Evolutionary conservation across 2,113 vertebrate genomes (phyloP), one percentile per base, ranked within the genome.

Genomic region (Elephas maximus): DNA sequence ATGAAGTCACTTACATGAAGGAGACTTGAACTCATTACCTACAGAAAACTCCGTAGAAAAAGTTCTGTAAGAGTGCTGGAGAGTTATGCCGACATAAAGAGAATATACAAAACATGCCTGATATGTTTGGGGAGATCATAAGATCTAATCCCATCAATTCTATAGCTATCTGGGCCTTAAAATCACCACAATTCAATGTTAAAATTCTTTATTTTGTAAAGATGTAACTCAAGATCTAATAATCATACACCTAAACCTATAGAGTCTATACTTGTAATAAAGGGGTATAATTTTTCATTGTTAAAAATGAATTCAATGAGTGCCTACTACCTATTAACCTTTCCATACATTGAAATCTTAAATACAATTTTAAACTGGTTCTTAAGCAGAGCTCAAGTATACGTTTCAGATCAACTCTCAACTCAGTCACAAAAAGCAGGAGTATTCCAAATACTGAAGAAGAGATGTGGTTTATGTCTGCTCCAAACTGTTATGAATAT

Each of bases 401-500:
- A 53, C 60, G 17, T 81, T 90, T 94, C 74, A 87, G 11, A 80
- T 86, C 73, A 97, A 94, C 10, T 73, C 6, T 83, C 33, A 96
- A 57, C 28, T 86, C 14, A 88, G 77, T 73, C 11, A 65, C 15
- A 82, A 41, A 9, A 73, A 67, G 73, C 28, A 95, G 94, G 69
- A 94, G 11, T 18, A 85, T 6, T 77, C 83, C 28, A 96, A 91
- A 90, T 83, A 63, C 26, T 74, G 17, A 95, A 96, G 10, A 77
- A 65, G 33, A 83, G 9, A 86, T 3, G 60, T 60, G 28, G 76
- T 79, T 18, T 53, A 80, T 71, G 5, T 53, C n/a, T 89, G 37
- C 20, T 93, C 2, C 69, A 91, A 93, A 45, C 30, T 82, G 11
- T 84, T 94, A 85, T 53, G 82, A 74, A n/a, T 48, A 90, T 60